Conservation (phyloP, 2,113 vertebrate species). For the Clarias gariepinus region DNA sequence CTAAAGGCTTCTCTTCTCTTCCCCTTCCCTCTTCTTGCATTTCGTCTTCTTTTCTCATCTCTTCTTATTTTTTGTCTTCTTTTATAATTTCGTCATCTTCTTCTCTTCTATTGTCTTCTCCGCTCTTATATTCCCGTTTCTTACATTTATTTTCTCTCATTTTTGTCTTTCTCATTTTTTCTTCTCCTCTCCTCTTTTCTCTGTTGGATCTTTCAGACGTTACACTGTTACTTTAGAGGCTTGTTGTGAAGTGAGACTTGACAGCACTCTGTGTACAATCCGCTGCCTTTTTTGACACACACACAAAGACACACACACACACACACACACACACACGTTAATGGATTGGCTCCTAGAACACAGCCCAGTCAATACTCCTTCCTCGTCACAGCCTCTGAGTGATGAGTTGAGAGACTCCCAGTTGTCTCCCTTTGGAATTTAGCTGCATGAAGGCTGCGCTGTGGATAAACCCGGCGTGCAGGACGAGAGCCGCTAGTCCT, state of each 20-base stretch:
- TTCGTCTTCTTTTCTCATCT: background rate
- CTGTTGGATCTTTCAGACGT: conserved; percentile 65
- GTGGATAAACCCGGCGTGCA: conserved; percentile 12
- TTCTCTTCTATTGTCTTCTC: background rate
- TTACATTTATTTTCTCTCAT: background rate
- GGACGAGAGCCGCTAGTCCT: conserved; percentile 9
- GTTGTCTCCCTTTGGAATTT: conserved; percentile 58
- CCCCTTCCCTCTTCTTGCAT: background rate
- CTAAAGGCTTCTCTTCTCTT: background rate
- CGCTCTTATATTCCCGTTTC: background rate
- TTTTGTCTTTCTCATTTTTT: background rate
- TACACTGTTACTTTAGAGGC: conserved; percentile 63
- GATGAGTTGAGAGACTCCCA: conserved; percentile 52
- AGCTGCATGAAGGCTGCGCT: conserved; percentile 50
- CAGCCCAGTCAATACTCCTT: conserved; percentile 45
- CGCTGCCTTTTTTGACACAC: conserved; percentile 1
- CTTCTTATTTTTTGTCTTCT: background rate
- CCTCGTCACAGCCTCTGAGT: conserved; percentile 47
- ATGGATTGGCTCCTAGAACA: conserved; percentile 41
- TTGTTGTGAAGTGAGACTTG: conserved; percentile 65
- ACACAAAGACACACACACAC: conserved; percentile 17
- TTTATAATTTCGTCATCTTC: background rate
- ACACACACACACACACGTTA: conserved; percentile 31
- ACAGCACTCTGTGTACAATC: conserved; percentile 18
- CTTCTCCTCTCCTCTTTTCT: background rate